phyloP scores from a whole-genome alignment of 2,113 vertebrate species.

The Sinocyclocheilus anshuiensis region DNA sequence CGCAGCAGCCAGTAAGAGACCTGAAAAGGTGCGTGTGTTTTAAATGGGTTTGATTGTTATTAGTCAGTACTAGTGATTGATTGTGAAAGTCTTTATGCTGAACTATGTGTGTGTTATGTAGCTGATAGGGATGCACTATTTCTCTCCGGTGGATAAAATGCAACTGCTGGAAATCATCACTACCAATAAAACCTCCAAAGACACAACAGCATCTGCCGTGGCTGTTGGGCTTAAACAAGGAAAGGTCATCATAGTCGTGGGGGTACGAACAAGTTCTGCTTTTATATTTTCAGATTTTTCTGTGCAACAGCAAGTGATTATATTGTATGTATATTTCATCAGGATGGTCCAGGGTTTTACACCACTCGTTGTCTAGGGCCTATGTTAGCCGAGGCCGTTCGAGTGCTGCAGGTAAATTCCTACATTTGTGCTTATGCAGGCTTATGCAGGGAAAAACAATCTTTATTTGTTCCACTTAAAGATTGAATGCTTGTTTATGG shows the following conservation, averaged over 20 bases:
- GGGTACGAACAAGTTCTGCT: slow-evolving; percentile 74
- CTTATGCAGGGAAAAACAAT: background rate
- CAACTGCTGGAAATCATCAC: slow-evolving; percentile 96
- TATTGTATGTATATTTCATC: slow-evolving; percentile 31
- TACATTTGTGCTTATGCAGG: background rate
- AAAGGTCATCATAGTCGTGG: slow-evolving; percentile 94
- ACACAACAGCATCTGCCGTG: slow-evolving; percentile 86
- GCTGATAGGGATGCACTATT: slow-evolving; percentile 98
- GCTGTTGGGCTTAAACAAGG: slow-evolving; percentile 92
- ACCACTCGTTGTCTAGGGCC: slow-evolving; percentile 91
- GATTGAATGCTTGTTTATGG: background rate
- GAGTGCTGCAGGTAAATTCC: slow-evolving; percentile 87
- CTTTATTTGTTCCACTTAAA: background rate
- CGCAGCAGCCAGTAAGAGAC: slow-evolving; percentile 88
- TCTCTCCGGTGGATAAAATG: slow-evolving; percentile 97
- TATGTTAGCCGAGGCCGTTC: slow-evolving; percentile 86
- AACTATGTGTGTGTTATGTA: slow-evolving; percentile 55
- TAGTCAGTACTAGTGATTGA: background rate
- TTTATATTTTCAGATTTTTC: background rate
- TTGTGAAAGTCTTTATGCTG: background rate
- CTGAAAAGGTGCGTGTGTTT: slow-evolving; percentile 86
- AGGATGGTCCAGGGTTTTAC: slow-evolving; percentile 97
- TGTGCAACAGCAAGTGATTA: background rate
- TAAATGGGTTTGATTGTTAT: background rate
- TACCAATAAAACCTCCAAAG: slow-evolving; percentile 87